Conservation (phyloP, 2,113 vertebrate species). For the Furnarius figulus region DNA sequence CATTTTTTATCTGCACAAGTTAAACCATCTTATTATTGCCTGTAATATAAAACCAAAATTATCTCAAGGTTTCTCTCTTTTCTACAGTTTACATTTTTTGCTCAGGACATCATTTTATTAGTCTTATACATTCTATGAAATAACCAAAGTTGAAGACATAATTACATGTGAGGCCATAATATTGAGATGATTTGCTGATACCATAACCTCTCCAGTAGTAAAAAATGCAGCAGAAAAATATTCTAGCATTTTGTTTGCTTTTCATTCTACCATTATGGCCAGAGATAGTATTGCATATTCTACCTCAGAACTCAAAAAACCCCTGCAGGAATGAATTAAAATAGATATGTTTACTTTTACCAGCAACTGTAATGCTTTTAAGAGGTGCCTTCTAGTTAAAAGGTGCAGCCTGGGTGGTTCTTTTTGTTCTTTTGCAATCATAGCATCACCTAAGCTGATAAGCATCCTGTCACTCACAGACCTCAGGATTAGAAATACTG, state of each 20-base stretch:
- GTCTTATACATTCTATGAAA: neutral
- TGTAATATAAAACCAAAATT: neutral
- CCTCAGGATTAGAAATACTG: neutral
- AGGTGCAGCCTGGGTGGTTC: neutral
- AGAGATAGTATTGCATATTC: neutral
- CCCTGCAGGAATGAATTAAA: neutral
- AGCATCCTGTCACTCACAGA: neutral
- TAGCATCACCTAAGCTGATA: neutral
- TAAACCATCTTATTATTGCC: neutral
- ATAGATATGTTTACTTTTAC: neutral
- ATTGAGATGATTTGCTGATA: neutral
- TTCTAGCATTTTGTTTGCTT: neutral
- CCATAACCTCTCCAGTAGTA: neutral
- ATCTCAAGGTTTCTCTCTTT: neutral
- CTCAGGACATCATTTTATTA: neutral
- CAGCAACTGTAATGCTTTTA: neutral
- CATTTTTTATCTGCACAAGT: neutral
- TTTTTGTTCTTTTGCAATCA: slow-evolving; percentile 13
- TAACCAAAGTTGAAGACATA: slow-evolving; percentile 9
- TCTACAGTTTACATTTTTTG: neutral
- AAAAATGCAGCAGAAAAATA: neutral
- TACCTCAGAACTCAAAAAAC: neutral
- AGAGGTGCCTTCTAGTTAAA: neutral
- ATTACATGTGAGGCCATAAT: neutral
- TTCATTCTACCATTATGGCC: neutral